Conservation (phyloP, 2,113 vertebrate genomes). For the Marmota flaviventris region DNA sequence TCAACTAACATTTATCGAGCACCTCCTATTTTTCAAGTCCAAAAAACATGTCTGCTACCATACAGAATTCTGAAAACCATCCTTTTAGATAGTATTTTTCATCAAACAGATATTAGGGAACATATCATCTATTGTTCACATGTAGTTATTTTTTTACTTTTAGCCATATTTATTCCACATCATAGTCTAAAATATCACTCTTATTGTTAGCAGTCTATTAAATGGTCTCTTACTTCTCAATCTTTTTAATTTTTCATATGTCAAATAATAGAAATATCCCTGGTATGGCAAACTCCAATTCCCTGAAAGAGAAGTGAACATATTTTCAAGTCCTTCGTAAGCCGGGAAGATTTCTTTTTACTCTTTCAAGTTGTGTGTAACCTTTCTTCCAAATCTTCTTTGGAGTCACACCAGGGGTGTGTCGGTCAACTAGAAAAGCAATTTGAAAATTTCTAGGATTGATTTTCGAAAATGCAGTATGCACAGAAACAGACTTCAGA, state of each 20-base stretch:
- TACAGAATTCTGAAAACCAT: no score
- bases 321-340: constrained; percentile 60
- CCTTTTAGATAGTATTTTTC: no score
- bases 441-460: constrained; percentile 46
- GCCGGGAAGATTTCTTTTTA: constrained; percentile 28
- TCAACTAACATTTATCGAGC: no score
- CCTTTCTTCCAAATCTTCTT: constrained; percentile 41
- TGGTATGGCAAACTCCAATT: neutral
- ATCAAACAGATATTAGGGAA: no score
- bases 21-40: no score
- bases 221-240: neutral
- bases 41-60: no score
- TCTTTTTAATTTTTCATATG: constrained; percentile 42
- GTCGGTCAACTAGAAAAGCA: constrained; percentile 61
- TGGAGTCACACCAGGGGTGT: neutral
- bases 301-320: constrained; percentile 43
- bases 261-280: constrained; percentile 54
- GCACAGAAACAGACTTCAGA: constrained; percentile 58
- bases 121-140: no score
- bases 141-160: constrained; percentile 12
- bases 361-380: constrained; percentile 14
- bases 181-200: neutral
- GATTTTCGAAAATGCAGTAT: constrained; percentile 47
- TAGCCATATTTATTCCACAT: neutral
- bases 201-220: neutral